Percentiles rank a stretch among this genome's conserved stretches.
These are phyloP conservation scores for Tyria jacobaeae DNA, from an alignment of 2,888 invertebrate genomes.

Conservation along the genomic window DNA sequence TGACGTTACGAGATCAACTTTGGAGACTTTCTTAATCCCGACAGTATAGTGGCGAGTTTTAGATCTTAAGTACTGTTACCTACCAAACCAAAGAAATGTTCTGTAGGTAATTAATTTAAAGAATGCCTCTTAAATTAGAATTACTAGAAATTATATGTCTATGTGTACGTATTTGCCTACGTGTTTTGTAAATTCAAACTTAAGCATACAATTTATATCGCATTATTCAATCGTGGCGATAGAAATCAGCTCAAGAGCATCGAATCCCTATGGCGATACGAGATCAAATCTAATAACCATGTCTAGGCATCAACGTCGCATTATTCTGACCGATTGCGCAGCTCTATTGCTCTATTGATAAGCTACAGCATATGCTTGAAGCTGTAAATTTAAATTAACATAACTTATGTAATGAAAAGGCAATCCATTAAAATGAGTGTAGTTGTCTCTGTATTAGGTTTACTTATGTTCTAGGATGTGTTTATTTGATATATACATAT, in stretches of 20 bases:
- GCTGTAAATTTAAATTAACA: conserved; percentile 10
- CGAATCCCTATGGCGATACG: conserved; percentile 51
- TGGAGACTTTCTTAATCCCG: no score
- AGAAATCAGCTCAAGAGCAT: conserved; percentile 40
- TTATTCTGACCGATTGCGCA: conserved; percentile 77
- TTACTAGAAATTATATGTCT: no score
- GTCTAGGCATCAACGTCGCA: conserved; percentile 58
- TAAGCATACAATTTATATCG: background rate
- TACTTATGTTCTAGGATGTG: conserved; percentile 25
- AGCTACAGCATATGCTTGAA: conserved; percentile 27
- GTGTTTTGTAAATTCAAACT: conserved; percentile 19
- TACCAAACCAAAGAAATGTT: no score
- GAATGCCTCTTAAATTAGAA: no score
- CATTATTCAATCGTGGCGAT: background rate
- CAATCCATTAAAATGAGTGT: conserved; percentile 48
- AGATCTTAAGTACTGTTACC: no score
- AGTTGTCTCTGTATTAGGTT: conserved; percentile 25
- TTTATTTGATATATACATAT: background rate
- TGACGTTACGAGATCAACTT: no score
- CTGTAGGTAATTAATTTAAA: no score
- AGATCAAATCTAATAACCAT: conserved; percentile 63
- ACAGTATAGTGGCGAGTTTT: no score
- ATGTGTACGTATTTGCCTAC: no score
- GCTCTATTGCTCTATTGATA: conserved; percentile 61
- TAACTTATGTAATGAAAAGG: conserved; percentile 40